Conservation (phyloP, 2,113 vertebrate species). For the Trochalopteron elliotii region DNA sequence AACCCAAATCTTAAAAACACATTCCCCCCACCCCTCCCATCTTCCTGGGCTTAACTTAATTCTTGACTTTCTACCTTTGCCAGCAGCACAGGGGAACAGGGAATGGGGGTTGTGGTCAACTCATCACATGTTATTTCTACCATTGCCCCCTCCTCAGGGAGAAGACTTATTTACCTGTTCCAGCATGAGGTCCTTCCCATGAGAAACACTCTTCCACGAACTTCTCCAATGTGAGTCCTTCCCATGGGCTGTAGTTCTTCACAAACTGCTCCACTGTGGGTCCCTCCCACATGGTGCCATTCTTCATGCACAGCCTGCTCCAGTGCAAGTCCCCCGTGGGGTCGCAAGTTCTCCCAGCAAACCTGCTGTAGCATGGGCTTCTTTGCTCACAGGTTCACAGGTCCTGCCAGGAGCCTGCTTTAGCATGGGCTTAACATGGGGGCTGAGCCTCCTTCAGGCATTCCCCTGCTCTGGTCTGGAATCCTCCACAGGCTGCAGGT, state of each 20-base stretch:
- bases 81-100: not conserved
- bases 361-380: not conserved
- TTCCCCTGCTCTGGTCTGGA: not conserved
- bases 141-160: not conserved
- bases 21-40: not conserved
- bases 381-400: not conserved
- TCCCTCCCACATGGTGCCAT: not conserved
- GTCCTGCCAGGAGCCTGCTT: not conserved
- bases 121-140: not conserved
- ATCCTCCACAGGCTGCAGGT: not conserved
- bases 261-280: not conserved
- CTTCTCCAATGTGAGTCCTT: not conserved
- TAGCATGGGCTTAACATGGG: not conserved
- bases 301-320: not conserved
- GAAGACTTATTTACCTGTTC: not conserved
- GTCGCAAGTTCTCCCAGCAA: not conserved
- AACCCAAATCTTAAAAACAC: not conserved
- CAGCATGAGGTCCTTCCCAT: not conserved
- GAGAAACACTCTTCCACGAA: not conserved
- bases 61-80: not conserved
- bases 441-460: not conserved
- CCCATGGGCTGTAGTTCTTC: not conserved
- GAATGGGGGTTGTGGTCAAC: not conserved
- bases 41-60: not conserved
- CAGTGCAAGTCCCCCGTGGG: rapidly evolving